Conservation (phyloP, 2,113 vertebrate species). For the Alectura lathami region DNA sequence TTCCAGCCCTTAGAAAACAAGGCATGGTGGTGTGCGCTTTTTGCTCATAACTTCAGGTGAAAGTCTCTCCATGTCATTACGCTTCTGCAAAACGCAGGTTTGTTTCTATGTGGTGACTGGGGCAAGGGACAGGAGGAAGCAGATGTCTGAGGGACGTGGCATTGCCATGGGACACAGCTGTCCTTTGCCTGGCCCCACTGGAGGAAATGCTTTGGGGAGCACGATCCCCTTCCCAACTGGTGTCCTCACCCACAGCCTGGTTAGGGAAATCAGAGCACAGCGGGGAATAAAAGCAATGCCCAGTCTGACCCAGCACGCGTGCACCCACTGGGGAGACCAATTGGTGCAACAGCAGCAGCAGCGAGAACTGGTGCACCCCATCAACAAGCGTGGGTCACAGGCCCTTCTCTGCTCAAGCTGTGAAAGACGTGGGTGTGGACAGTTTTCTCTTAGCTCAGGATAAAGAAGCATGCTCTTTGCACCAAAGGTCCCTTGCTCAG, state of each 20-base stretch:
- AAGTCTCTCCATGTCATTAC: background rate
- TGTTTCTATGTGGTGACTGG: accelerated
- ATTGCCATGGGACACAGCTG: accelerated
- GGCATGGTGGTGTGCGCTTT: accelerated
- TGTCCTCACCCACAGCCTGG: background rate
- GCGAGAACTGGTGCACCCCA: background rate
- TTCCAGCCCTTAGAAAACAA: background rate
- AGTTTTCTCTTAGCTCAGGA: background rate
- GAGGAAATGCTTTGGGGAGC: background rate
- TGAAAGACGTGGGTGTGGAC: background rate
- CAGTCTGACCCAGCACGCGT: background rate
- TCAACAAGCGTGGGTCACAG: background rate
- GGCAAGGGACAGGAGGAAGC: background rate
- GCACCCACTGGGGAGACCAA: background rate
- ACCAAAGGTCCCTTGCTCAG: background rate
- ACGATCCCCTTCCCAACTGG: background rate
- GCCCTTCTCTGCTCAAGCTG: background rate
- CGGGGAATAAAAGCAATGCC: background rate
- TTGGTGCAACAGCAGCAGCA: background rate
- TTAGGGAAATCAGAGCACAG: background rate
- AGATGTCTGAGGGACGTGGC: accelerated
- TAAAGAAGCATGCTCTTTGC: background rate
- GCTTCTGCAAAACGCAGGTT: background rate
- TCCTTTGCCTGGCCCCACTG: background rate
- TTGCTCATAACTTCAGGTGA: background rate